Evolutionary conservation across 2,888 invertebrate genomes (phyloP), one percentile per base, ranked within the genome.

Genomic region (Nomada hirtipes): DNA sequence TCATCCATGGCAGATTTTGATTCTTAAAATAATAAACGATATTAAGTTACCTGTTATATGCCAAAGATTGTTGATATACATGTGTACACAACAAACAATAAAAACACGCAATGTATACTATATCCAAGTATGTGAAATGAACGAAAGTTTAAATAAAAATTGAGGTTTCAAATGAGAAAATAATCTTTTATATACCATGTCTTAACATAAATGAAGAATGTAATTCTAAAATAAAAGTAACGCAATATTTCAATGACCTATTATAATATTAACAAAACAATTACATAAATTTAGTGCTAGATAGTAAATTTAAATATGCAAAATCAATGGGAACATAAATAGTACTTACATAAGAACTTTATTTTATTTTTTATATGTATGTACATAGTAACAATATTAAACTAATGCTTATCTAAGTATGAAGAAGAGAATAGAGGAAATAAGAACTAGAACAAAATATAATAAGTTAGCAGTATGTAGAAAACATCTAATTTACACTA

Each of bases 11-110:
- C 4, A 29, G 71, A 75, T 57, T 75, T 78, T 68, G 83, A 63
- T 71, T 85, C 88, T 86, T 83, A 63, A 83, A 82, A 64, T 63
- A 77, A 72, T 26, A 55, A 70, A 76, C 11, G 64, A 69, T 63
- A 72, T 63, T 60, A 63, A 15, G 29, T 79, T 78, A 79, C 20
- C n/a, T 15, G 15, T 23, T 59, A 42, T n/a, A 44, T 2, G 59
- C 7, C 10, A 47, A 67, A 23, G 7, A 18, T 13, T 36, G 50
- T 11, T n/a, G 9, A n/a, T 52, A 47, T 26, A 20, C 18, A 61
- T 2, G 13, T 61, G 13, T 71, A n/a, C 4, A 47, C 13, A 36
- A 4, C 47, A 47, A 47, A 47, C 15, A 47, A 36, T 36, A 36
- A 36, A 15, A 2, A 15, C 47, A 47, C 15, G 15, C 47, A 47